Conservation (phyloP, 2,888 invertebrate genomes). For the Epinotia bilunana region DNA sequence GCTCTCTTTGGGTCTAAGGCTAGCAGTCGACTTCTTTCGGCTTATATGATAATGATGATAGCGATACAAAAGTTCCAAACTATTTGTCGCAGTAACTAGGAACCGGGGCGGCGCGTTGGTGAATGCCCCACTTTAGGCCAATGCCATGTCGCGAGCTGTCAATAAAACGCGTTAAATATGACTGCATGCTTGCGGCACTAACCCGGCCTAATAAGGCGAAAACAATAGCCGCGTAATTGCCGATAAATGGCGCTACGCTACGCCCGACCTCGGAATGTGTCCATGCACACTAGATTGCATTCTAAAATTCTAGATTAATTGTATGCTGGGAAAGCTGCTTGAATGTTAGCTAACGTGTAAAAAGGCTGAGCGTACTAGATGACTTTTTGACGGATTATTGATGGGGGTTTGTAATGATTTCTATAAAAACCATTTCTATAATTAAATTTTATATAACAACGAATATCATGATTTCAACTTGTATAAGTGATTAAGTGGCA, state of each 20-base stretch:
- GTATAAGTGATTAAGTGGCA: no score
- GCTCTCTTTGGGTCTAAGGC: no score
- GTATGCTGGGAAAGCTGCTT: constrained; percentile 17
- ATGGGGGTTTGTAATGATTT: no score
- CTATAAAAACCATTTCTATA: no score
- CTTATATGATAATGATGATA: no score
- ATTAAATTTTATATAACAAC: no score
- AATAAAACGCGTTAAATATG: neutral
- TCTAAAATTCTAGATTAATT: constrained; percentile 17
- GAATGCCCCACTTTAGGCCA: no score
- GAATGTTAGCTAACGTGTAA: neutral
- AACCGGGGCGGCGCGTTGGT: no score
- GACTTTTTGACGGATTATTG: neutral
- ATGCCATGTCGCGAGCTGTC: neutral
- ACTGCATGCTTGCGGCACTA: constrained; percentile 7
- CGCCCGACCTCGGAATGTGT: constrained; percentile 14
- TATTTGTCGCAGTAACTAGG: no score
- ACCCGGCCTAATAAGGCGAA: constrained; percentile 16
- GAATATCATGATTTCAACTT: no score
- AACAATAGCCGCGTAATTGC: constrained; percentile 24
- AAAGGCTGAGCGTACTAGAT: neutral
- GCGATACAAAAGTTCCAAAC: no score
- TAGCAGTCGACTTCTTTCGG: no score
- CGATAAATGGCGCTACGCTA: constrained; percentile 9
- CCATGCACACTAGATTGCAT: constrained; percentile 13